These are phyloP conservation scores for Ranitomeya imitator DNA, from an alignment of 2,113 vertebrate species.

Conservation along the genomic window DNA sequence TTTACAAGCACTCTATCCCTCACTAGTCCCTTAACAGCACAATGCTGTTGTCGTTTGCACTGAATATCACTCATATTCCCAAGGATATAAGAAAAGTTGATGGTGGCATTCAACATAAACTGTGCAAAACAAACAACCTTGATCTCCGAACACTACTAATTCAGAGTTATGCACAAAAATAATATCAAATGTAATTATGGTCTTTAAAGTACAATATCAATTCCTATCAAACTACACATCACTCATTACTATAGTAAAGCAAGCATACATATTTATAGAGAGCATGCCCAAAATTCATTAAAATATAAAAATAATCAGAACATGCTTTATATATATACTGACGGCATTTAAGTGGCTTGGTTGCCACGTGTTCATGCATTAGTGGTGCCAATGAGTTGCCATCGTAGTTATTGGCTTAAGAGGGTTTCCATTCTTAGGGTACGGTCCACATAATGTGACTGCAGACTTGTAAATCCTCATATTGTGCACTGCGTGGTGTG, in stretches of 20 bases:
- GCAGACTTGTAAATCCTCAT: no score
- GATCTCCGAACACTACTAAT: conserved; percentile 30
- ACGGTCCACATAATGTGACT: no score
- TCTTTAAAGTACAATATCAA: not conserved
- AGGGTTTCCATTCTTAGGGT: not conserved
- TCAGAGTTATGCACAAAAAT: conserved; percentile 10
- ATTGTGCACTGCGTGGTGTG: no score
- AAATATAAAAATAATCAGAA: not conserved
- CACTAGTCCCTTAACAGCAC: conserved; percentile 45
- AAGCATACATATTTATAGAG: not conserved
- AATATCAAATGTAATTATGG: not conserved
- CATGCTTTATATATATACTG: not conserved
- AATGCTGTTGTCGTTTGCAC: conserved; percentile 46
- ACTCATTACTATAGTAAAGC: not conserved
- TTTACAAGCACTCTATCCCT: conserved; percentile 49
- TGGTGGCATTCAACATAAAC: conserved; percentile 44
- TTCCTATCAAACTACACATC: not conserved
- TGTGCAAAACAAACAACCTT: conserved; percentile 48
- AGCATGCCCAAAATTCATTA: not conserved
- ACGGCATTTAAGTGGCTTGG: no score
- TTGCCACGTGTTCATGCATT: no score
- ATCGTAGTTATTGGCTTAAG: not conserved
- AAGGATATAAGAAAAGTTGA: conserved; percentile 50
- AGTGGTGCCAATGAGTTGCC: no score
- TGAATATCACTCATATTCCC: conserved; percentile 52